Base-by-base conservation (phyloP, 1,140 invertebrate genomes). In the Drosophila nannoptera region DNA sequence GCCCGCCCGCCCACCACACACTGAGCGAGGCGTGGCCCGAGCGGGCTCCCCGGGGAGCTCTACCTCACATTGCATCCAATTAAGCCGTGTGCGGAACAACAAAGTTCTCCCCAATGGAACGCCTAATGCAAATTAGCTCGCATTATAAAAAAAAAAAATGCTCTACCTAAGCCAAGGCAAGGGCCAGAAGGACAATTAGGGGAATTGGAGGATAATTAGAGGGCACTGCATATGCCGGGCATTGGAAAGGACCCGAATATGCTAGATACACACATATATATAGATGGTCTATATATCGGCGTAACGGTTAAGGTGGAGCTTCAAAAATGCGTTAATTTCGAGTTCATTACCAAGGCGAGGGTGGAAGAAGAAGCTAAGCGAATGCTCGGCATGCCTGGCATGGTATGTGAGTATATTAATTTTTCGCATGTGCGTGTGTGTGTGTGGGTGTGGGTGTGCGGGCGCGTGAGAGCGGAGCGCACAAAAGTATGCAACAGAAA, bases 331-430 rank as follows among this genome's bases (percentile, higher is more conserved):
- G 70, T 73, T 76, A 64, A 76, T 73, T 76, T 69, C 62, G 66
- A 76, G 73, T 80, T 81, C 75, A 80, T 80, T 80, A 76, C 59
- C 58, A 45, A 61, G 36, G 32, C 59, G 60, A 69, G 67, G 58
- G 53, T 53, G 58, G 22, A 22, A 63, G 49, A 50, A 42, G 63
- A 62, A 62, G 45, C 60, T 38, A 75, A 61, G 59, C 52, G 53
- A 32, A 31, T 64, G 73, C 54, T 75, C 49, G 61, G 60, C 62
- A 78, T 78, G 75, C 72, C 72, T 64, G 5, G 36, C 58, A 42
- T 65, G 77, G 73, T 73, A 81, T 80, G 77, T 56, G 49, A 63
- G 64, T 75, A 60, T 81, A 81, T 81, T 81, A 81, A 81, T 80
- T 77, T 81, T 73, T 76, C 77, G 69, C 50, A 80, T 38, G 7